Base-by-base conservation (phyloP, 2,888 invertebrate genomes). In the Platypus cylindrus region DNA sequence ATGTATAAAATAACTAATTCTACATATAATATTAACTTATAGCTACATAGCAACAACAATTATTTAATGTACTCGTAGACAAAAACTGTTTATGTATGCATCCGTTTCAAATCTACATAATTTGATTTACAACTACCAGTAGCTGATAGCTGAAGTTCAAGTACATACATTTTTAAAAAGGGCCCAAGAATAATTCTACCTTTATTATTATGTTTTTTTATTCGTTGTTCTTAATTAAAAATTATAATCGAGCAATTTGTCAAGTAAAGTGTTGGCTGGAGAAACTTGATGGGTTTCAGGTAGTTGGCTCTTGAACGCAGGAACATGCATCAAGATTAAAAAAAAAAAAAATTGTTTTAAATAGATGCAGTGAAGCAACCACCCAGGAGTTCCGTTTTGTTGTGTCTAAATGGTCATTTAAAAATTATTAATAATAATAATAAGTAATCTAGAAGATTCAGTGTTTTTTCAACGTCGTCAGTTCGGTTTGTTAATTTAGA, bases 241-340 rank as follows among this genome's bases (percentile, higher is more conserved):
- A 55, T 56, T 56, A 56, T 56, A 58, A 58, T 58, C 54, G 55
- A 53, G 50, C 56, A 55, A 56, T 58, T 58, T 58, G 58, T 58
- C 58, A 57, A 53, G 47, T 55, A 47, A 47, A 56, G 54, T 54
- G 55, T 50, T 52, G 46, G 44, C 37, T 42, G 45, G 45, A 41
- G 30, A 32, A 13, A 30, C 40, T 41, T 38, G 37, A 44, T 38
- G 41, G n/a, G 41, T 26, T 34, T 32, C 41, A 38, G 41, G 38
- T 41, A 41, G 41, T n/a, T n/a, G n/a, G n/a, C n/a, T n/a, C n/a
- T n/a, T n/a, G n/a, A n/a, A n/a, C 36, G n/a, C 29, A 14, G 26
- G 30, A 34, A 26, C 25, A 36, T 17, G 39, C 20, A 36, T 36
- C 39, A 36, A 40, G 39, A 40, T 40, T 32, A 40, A 33, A 40